Conservation (phyloP, 2,113 vertebrate genomes). For the Anolis carolinensis region DNA sequence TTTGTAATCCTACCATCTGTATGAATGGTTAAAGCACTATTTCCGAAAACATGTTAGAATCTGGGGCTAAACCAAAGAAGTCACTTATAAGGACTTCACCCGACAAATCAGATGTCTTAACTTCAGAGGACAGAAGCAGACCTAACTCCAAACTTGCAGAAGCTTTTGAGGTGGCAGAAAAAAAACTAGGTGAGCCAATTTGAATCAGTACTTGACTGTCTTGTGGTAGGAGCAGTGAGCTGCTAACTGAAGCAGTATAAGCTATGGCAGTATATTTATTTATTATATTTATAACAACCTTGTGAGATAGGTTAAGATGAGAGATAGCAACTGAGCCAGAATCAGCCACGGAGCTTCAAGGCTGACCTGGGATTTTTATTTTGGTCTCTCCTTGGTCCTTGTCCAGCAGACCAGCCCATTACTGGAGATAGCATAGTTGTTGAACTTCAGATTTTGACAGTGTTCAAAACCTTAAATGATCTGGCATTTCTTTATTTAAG, state of each 20-base stretch:
- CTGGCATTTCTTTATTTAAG: too few species aligned
- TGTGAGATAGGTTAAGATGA: not conserved
- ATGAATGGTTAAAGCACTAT: too few species aligned
- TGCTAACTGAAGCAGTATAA: not conserved
- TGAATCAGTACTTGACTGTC: not conserved
- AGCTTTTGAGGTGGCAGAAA: not conserved
- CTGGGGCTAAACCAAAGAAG: not conserved
- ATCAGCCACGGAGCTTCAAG: not conserved
- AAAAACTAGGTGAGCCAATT: not conserved
- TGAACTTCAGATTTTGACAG: too few species aligned
- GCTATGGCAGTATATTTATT: not conserved
- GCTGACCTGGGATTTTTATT: not conserved
- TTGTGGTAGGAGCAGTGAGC: not conserved
- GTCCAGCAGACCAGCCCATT: too few species aligned
- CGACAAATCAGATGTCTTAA: not conserved
- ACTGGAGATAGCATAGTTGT: too few species aligned
- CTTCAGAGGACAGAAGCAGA: not conserved
- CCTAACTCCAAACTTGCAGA: not conserved
- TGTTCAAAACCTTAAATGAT: too few species aligned
- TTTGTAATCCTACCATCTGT: not conserved
- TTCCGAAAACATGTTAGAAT: slow-evolving; percentile 4
- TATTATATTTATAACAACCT: not conserved
- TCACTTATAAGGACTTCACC: not conserved
- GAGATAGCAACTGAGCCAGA: too few species aligned
- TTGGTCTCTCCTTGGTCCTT: not conserved